phyloP scores from a whole-genome alignment of 2,113 vertebrate genomes.

The Caranx ignobilis region DNA sequence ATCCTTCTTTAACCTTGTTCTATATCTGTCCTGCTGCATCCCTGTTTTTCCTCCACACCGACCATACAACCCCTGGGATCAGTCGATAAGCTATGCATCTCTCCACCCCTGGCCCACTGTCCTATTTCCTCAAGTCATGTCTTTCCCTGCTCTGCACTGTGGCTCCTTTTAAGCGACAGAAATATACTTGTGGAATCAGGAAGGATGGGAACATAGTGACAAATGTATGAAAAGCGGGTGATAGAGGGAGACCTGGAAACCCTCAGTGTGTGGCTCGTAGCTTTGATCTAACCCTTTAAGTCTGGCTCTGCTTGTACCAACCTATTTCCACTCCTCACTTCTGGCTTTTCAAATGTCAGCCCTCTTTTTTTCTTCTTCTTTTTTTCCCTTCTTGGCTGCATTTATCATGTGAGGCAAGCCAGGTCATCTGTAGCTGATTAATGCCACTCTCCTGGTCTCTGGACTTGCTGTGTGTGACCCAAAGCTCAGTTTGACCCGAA shows the following conservation, averaged over 20 bases:
- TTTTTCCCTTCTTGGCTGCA: slow-evolving; percentile 12
- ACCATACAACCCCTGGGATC: slow-evolving; percentile 63
- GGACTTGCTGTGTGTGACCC: slow-evolving; percentile 23
- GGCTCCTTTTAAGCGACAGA: slow-evolving; percentile 14
- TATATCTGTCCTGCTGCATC: slow-evolving; percentile 63
- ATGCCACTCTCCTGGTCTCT: slow-evolving; percentile 50
- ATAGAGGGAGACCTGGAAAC: slow-evolving; percentile 11
- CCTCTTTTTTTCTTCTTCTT: neutral
- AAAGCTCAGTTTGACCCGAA: slow-evolving; percentile 11
- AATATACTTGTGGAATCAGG: slow-evolving; percentile 14
- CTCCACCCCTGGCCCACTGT: slow-evolving; percentile 37
- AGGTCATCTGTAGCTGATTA: slow-evolving; percentile 61
- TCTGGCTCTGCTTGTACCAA: slow-evolving; percentile 18
- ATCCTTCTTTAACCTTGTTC: slow-evolving; percentile 72
- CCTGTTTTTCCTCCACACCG: slow-evolving; percentile 39
- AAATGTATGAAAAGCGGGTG: neutral
- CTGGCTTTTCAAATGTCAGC: slow-evolving; percentile 56
- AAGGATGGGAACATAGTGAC: neutral
- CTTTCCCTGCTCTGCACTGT: slow-evolving; percentile 28
- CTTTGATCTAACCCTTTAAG: slow-evolving; percentile 47
- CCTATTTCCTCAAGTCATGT: slow-evolving; percentile 54
- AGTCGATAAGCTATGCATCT: slow-evolving; percentile 48
- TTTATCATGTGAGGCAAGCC: slow-evolving; percentile 37
- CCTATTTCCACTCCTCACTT: slow-evolving; percentile 25
- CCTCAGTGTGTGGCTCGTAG: neutral